A percentile compares a stretch with the other conserved stretches of the same genome.
Evolutionary conservation across 1,140 invertebrate species (phyloP).

Genomic region (Macrostomum lignano): DNA sequence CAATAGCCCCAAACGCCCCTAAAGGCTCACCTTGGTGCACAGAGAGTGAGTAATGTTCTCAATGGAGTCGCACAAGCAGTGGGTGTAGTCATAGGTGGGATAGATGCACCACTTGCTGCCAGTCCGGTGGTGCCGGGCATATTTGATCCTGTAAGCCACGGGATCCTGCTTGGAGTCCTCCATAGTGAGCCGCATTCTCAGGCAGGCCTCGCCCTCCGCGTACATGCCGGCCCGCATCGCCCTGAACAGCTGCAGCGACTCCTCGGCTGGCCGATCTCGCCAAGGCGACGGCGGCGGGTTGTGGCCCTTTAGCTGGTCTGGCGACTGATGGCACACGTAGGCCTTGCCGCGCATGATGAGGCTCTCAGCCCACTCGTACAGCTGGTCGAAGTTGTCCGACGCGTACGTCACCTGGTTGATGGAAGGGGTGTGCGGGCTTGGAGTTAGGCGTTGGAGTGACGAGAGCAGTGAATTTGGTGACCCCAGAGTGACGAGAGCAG

Average conservation of each 20-base stretch:
- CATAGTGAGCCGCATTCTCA: constrained; percentile 73
- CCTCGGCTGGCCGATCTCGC: constrained; percentile 58
- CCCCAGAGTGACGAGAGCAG: too few relatives aligned
- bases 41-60: constrained; percentile 93
- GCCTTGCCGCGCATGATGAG: constrained; percentile 60
- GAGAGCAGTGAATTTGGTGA: too few relatives aligned
- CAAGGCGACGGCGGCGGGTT: constrained; percentile 73
- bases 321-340: constrained; percentile 84
- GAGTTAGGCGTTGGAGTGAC: too few relatives aligned
- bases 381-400: constrained; percentile 78
- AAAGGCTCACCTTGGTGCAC: too few relatives aligned
- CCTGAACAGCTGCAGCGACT: constrained; percentile 65
- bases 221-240: constrained; percentile 94
- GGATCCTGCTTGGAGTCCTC: constrained; percentile 96
- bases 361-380: constrained; percentile 63
- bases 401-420: constrained; percentile 54
- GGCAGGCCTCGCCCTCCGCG: constrained; percentile 72
- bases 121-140: constrained; percentile 62
- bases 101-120: constrained; percentile 90
- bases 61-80: constrained; percentile 89
- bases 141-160: constrained; percentile 87
- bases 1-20: too few relatives aligned
- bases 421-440: too few relatives aligned
- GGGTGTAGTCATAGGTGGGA: constrained; percentile 95
- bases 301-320: constrained; percentile 79